phyloP scores from a whole-genome alignment of 2,888 invertebrate species.

The Chironomus riparius region DNA sequence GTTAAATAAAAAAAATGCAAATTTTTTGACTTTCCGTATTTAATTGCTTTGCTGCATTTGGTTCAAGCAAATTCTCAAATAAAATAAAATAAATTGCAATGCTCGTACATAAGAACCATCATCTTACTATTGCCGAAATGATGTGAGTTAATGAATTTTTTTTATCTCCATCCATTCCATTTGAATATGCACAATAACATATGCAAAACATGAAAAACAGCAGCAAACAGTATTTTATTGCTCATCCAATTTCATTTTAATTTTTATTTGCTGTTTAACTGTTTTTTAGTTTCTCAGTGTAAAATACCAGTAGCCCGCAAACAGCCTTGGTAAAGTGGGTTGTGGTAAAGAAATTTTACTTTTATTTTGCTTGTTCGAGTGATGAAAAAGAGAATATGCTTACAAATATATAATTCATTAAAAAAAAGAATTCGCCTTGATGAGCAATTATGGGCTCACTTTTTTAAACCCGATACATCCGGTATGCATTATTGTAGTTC shows the following conservation, averaged over 20 bases:
- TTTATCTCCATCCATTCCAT: not conserved
- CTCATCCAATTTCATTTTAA: conserved; percentile 3
- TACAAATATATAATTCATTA: conserved; percentile 13
- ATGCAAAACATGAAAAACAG: conserved; percentile 10
- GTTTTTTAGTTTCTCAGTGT: not conserved
- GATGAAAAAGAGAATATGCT: not conserved
- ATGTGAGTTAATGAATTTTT: conserved; percentile 5
- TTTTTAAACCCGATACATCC: conserved; percentile 26
- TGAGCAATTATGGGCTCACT: conserved; percentile 12
- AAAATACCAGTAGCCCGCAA: conserved; percentile 6
- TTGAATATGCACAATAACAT: conserved; percentile 4
- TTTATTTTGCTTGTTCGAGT: not conserved
- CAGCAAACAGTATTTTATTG: not conserved
- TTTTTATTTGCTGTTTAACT: not conserved
- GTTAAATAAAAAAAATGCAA: conserved; percentile 17
- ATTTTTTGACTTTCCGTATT: not conserved
- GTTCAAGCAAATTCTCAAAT: not conserved
- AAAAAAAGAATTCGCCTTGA: not conserved
- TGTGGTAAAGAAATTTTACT: not conserved
- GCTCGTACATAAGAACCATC: not conserved
- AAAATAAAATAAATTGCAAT: conserved; percentile 15
- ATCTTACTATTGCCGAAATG: not conserved
- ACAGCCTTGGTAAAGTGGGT: not conserved
- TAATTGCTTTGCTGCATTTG: conserved; percentile 20
- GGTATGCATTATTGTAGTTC: not conserved